Percentiles rank a stretch among this genome's conserved stretches.
phyloP scores from a whole-genome alignment of 2,888 invertebrate genomes.

The Beris morrisii region DNA sequence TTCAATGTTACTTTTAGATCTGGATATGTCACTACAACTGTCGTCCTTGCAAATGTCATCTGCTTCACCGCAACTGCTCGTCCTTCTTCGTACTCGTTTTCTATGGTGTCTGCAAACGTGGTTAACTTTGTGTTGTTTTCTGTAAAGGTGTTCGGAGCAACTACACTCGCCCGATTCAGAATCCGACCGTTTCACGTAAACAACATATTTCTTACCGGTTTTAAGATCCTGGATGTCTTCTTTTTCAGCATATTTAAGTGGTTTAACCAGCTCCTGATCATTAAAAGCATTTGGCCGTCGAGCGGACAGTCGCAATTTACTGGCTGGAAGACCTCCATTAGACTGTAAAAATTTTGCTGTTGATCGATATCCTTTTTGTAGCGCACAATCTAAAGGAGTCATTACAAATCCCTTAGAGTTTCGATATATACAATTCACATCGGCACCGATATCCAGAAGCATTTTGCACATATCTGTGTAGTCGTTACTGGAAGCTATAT shows the following conservation, averaged over 20 bases:
- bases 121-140: constrained; percentile 47
- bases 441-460: constrained; percentile 79
- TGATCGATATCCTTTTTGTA: constrained; percentile 82
- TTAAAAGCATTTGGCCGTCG: constrained; percentile 52
- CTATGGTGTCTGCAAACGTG: constrained; percentile 51
- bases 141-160: constrained; percentile 47
- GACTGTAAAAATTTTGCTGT: constrained; percentile 91
- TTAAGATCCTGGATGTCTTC: constrained; percentile 51
- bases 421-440: constrained; percentile 81
- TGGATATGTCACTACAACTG: constrained; percentile 51
- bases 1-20: constrained; percentile 56
- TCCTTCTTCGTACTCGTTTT: constrained; percentile 49
- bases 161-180: constrained; percentile 44
- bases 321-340: constrained; percentile 84
- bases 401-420: constrained; percentile 81
- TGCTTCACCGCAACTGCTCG: constrained; percentile 47
- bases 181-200: constrained; percentile 48
- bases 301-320: constrained; percentile 60
- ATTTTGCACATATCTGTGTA: constrained; percentile 91
- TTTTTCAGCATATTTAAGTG: constrained; percentile 53
- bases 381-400: constrained; percentile 90
- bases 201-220: constrained; percentile 51
- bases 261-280: constrained; percentile 51
- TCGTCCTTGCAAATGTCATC: constrained; percentile 39
- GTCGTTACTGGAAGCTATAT: constrained; percentile 92